These are phyloP conservation scores for Lagria hirta DNA, from an alignment of 2,888 invertebrate genomes.

Conservation along the genomic window DNA sequence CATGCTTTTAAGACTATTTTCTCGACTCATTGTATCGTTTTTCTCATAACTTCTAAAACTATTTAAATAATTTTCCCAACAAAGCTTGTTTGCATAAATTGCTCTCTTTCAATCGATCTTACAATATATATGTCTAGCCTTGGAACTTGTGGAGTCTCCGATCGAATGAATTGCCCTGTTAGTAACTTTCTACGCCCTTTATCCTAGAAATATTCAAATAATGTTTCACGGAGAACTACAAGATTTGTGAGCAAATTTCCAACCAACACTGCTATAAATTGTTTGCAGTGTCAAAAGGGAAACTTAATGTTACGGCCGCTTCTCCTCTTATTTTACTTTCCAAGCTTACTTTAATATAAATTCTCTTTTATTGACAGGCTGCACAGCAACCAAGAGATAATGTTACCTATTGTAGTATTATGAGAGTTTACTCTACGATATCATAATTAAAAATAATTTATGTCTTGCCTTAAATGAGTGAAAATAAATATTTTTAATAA, in stretches of 20 bases:
- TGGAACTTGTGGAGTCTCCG: conserved; percentile 10
- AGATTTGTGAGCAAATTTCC: conserved; percentile 21
- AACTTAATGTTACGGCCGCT: conserved; percentile 17
- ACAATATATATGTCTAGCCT: conserved; percentile 8
- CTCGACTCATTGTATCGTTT: no score
- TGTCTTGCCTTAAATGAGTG: no score
- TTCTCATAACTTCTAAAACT: no score
- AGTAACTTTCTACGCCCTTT: conserved; percentile 16
- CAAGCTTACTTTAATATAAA: conserved; percentile 12
- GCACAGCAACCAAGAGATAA: no score
- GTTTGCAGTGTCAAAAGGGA: conserved; percentile 10
- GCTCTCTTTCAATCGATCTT: conserved; percentile 16
- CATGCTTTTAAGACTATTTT: no score
- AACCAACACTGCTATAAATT: conserved; percentile 17
- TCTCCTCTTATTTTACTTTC: conserved; percentile 8
- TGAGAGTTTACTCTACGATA: no score
- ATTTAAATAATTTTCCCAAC: conserved; percentile 6
- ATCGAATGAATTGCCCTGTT: conserved; percentile 19
- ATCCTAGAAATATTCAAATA: conserved; percentile 23
- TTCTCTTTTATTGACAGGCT: no score
- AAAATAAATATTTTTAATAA: no score
- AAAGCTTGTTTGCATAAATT: conserved; percentile 9
- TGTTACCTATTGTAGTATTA: no score
- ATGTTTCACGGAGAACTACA: conserved; percentile 17
- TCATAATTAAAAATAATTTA: no score